Evolutionary conservation across 2,888 invertebrate species (phyloP), one percentile per base, ranked within the genome.

Genomic region (Oxyteleia sp.): DNA sequence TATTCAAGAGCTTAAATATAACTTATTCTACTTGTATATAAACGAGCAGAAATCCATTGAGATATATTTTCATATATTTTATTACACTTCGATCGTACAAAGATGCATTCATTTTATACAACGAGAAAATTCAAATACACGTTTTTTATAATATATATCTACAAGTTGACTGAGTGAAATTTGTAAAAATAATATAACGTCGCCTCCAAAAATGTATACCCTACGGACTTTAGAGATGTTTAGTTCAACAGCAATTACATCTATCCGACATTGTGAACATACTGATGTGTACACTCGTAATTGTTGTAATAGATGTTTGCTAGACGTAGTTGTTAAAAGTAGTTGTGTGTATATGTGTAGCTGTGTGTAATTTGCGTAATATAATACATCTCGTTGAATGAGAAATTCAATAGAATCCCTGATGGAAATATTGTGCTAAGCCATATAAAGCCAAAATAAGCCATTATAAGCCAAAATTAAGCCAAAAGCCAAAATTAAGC

Each of bases 291-390:
- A 74, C 45, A 63, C 63, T 10, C 45, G 53, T 63, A 53, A 41
- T 10, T 20, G 51, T 63, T 53, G 53, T 53, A 43, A 72, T 80
- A 51, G 72, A 51, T 80, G 79, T 69, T 80, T 69, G 61, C 61
- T 23, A 53, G 63, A 69, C 26, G 57, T 79, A 79, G 71, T 20
- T 79, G 43, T 68, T 64, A 49, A 47, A 13, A 41, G 71, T 71
- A 79, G 61, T 13, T 79, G 59, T 76, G 76, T 66, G 43, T 69
- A 13, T 43, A 45, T 72, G 41, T 72, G 72, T 79, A 78, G 69
- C 8, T 43, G 13, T 51, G 68, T 76, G 38, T 32, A 20, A 26
- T 59, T n/a, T n/a, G 18, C 47, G 53, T 68, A 29, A 47, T 16
- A 41, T 1, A 57, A 26, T 15, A 45, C 15, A 15, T 45, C 16